Base-by-base conservation (phyloP, 2,797 vertebrate genomes). In the Spheniscus humboldti region DNA sequence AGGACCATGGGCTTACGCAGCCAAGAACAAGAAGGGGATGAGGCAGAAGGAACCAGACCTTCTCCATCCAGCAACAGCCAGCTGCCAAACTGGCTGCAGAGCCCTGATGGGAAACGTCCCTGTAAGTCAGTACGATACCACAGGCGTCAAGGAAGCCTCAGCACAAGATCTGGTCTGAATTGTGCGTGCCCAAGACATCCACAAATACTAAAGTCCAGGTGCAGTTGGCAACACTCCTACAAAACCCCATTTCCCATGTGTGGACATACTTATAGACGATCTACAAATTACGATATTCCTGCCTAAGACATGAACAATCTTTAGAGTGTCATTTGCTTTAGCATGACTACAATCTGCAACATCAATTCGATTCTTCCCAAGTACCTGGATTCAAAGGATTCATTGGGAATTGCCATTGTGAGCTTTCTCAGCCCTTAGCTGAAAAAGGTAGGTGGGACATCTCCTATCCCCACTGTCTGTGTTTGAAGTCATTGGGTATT, bases 301-400 rank as follows among this genome's bases (percentile, higher is more conserved):
- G 25, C 33, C 62, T n/a, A 33, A 56, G 56, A n/a, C 11, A 4
- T 1, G 12, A 59, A 25, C 8, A 27, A 3, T 50, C 57, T 73
- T 45, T 41, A 9, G 20, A 28, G 8, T 1, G 4, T 6, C 23
- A 4, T 48, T 79, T 76, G 16, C n/a, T 88, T 53, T 31, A 59
- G 18, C 3, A 0, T 30, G 52, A 67, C 23, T 12, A 7, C 20
- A 37, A 35, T 6, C 57, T 1, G 1, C 52, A 55, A 25, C 39
- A 25, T 18, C 52, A 28, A 0, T 52, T 20, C 19, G 39, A 41
- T 67, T 72, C 31, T 48, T 67, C 47, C 31, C 11, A 12, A 9
- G 11, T 12, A 2, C 11, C 37, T 45, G 48, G 23, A 47, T 39
- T 35, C 18, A 20, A 28, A 74, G 17, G 2, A 59, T 62, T 53